Percentiles rank a stretch among this genome's conserved stretches.
These are phyloP conservation scores for Agrilus mali DNA, from an alignment of 2,888 invertebrate species.

Conservation along the genomic window DNA sequence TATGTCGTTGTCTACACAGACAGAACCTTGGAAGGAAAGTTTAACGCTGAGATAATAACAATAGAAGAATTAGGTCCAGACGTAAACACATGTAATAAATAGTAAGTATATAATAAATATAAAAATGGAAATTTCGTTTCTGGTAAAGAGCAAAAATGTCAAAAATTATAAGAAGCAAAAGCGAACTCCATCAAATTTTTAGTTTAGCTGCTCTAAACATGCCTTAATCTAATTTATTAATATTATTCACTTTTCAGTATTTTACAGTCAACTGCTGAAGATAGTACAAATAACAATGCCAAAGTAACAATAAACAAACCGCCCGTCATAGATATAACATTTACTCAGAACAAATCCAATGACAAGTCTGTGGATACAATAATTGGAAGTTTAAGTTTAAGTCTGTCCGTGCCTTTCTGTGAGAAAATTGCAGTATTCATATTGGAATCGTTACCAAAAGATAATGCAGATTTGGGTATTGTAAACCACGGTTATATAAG, in stretches of 20 bases:
- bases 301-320: conserved; percentile 48
- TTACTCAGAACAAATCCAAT: conserved; percentile 48
- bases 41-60: conserved; percentile 54
- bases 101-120: conserved; percentile 31
- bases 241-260: conserved; percentile 40
- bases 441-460: conserved; percentile 37
- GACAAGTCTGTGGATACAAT: conserved; percentile 55
- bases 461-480: conserved; percentile 50
- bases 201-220: no score
- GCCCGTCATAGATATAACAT: conserved; percentile 57
- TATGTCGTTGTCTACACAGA: conserved; percentile 56
- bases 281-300: conserved; percentile 40
- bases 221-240: no score
- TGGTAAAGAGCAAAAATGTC: no score
- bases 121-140: not conserved
- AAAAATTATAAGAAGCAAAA: no score
- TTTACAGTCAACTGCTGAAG: conserved; percentile 51
- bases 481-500: conserved; percentile 62
- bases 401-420: conserved; percentile 61
- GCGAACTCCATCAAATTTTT: no score
- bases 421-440: conserved; percentile 33
- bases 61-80: conserved; percentile 64
- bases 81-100: conserved; percentile 44
- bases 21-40: conserved; percentile 52
- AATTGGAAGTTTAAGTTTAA: conserved; percentile 58